A percentile compares a stretch with the other conserved stretches of the same genome.
These are phyloP conservation scores for Mareca strepera DNA, from an alignment of 2,797 vertebrate species.

Conservation along the genomic window DNA sequence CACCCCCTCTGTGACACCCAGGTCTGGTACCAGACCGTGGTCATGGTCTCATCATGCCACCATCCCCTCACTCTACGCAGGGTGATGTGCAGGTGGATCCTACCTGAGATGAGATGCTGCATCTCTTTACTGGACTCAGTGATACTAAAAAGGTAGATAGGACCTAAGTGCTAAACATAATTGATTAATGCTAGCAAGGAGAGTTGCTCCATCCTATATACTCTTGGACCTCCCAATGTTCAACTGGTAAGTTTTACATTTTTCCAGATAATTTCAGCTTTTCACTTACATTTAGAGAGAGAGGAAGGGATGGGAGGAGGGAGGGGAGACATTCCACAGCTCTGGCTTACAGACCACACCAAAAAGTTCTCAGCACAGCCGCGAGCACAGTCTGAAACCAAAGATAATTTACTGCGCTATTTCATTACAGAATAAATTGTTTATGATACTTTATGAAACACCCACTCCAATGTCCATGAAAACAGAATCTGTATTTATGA, in stretches of 20 bases:
- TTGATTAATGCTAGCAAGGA: background rate
- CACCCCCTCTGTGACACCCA: background rate
- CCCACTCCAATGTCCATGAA: background rate
- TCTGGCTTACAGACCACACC: background rate
- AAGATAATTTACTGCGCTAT: conserved; percentile 7
- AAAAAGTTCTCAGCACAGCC: background rate
- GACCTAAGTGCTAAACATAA: background rate
- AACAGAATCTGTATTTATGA: conserved; percentile 50
- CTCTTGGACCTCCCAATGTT: background rate
- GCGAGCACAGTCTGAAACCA: background rate
- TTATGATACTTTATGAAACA: conserved; percentile 59
- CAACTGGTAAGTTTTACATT: background rate
- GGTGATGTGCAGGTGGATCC: fast-evolving
- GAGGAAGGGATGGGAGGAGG: background rate
- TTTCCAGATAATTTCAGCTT: background rate
- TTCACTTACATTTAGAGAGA: background rate
- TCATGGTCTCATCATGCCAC: fast-evolving
- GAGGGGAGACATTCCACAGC: background rate
- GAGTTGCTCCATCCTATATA: background rate
- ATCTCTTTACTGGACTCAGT: background rate
- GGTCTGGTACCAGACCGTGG: background rate
- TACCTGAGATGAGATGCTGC: background rate
- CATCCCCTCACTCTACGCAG: background rate
- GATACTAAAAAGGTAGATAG: background rate
- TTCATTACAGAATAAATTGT: conserved; percentile 56